Evolutionary conservation across 2,888 invertebrate genomes (phyloP).

Genomic region (Torymus aiolomorphi): DNA sequence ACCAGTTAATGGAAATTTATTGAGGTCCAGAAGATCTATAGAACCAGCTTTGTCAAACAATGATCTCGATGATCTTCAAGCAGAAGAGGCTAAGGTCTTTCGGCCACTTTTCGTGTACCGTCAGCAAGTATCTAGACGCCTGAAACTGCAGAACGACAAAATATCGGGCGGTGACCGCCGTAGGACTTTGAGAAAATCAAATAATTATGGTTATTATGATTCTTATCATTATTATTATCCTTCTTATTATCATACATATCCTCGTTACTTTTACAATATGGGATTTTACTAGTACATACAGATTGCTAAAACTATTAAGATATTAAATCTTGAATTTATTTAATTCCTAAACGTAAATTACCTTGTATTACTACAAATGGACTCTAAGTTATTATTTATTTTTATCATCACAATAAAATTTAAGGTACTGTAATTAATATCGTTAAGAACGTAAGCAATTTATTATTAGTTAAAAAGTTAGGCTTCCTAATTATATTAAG

Average conservation of each 20-base stretch:
- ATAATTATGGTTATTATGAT: constrained; percentile 17
- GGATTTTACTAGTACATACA: background rate
- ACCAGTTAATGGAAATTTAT: background rate
- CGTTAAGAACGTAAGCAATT: background rate
- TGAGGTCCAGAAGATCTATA: constrained; percentile 41
- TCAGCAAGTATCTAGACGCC: no score
- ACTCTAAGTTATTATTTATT: no score
- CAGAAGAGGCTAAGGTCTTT: constrained; percentile 63
- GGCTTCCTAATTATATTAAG: background rate
- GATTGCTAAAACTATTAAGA: background rate
- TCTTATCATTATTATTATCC: constrained; percentile 3
- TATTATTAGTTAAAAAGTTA: background rate
- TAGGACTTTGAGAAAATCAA: background rate
- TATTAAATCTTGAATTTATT: no score
- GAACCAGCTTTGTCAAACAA: background rate
- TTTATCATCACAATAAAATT: no score
- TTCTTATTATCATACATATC: background rate
- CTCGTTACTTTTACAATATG: background rate
- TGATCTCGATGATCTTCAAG: constrained; percentile 62
- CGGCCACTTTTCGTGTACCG: no score
- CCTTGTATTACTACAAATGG: no score
- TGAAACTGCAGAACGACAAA: constrained; percentile 13
- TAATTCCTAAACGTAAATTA: no score
- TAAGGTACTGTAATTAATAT: no score
- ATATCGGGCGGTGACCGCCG: background rate